These are phyloP conservation scores for Hololepta plana DNA, from an alignment of 2,888 invertebrate genomes.

Conservation along the genomic window DNA sequence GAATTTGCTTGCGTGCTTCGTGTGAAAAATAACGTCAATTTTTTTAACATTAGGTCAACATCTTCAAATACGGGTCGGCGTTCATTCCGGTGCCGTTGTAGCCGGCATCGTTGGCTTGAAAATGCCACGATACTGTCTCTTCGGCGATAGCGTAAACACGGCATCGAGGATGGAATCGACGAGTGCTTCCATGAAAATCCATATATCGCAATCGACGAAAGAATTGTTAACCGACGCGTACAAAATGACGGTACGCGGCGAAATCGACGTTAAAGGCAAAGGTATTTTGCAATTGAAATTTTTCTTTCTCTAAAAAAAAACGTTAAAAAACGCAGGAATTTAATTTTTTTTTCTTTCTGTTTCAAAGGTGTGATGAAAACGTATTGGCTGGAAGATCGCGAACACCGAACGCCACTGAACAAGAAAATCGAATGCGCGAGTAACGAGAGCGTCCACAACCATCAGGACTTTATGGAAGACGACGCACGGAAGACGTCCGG, in stretches of 20 bases:
- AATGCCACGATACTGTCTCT: slow-evolving; percentile 78
- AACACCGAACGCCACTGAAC: slow-evolving; percentile 41
- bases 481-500: slow-evolving; percentile 43
- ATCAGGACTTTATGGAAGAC: no score
- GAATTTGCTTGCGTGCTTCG: neutral
- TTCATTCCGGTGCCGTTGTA: slow-evolving; percentile 82
- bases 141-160: slow-evolving; percentile 83
- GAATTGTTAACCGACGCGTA: slow-evolving; percentile 58
- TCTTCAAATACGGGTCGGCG: slow-evolving; percentile 66
- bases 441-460: no score
- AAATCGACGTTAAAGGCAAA: slow-evolving; percentile 65
- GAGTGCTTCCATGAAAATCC: slow-evolving; percentile 83
- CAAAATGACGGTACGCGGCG: slow-evolving; percentile 58
- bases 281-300: slow-evolving; percentile 27
- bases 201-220: slow-evolving; percentile 80
- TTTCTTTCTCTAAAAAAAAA: slow-evolving; percentile 11
- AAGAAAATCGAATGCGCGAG: no score
- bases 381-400: slow-evolving; percentile 66
- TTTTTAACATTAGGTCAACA: slow-evolving; percentile 51
- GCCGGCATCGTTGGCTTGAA: slow-evolving; percentile 89
- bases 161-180: slow-evolving; percentile 89
- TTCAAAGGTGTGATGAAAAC: slow-evolving; percentile 65
- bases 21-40: neutral
- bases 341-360: slow-evolving; percentile 3
- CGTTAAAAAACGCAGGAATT: neutral